phyloP scores from a whole-genome alignment of 2,888 invertebrate genomes.

The Xestia sexstrigata region DNA sequence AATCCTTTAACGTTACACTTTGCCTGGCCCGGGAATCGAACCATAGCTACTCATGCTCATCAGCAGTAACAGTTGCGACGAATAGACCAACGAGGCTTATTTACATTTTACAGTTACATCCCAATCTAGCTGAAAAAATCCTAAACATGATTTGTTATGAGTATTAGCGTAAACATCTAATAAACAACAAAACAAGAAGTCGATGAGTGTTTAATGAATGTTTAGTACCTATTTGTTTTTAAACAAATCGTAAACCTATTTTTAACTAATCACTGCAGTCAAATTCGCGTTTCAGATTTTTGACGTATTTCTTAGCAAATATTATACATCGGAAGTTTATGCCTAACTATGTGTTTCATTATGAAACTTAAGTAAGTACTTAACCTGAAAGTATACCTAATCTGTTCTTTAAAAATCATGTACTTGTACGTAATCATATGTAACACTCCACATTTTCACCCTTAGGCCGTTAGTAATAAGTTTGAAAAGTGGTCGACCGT shows the following conservation, averaged over 20 bases:
- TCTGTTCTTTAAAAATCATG: background rate
- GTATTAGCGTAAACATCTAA: background rate
- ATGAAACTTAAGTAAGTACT: background rate
- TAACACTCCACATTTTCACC: background rate
- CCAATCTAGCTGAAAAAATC: background rate
- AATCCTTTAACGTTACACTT: background rate
- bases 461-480: too few relatives aligned
- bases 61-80: background rate
- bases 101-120: background rate
- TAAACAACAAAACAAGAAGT: slow-evolving; percentile 9
- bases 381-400: background rate
- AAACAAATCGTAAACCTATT: background rate
- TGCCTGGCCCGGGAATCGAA: background rate
- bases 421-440: background rate
- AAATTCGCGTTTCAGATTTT: background rate
- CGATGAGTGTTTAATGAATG: background rate
- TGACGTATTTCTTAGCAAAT: background rate
- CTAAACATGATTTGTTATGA: background rate
- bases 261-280: background rate
- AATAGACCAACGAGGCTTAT: background rate
- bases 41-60: background rate
- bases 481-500: too few relatives aligned
- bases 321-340: background rate
- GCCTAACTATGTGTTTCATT: background rate
- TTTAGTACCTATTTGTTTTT: background rate